Base-by-base conservation (phyloP, 2,888 invertebrate genomes). In the Lasius fuliginosus region DNA sequence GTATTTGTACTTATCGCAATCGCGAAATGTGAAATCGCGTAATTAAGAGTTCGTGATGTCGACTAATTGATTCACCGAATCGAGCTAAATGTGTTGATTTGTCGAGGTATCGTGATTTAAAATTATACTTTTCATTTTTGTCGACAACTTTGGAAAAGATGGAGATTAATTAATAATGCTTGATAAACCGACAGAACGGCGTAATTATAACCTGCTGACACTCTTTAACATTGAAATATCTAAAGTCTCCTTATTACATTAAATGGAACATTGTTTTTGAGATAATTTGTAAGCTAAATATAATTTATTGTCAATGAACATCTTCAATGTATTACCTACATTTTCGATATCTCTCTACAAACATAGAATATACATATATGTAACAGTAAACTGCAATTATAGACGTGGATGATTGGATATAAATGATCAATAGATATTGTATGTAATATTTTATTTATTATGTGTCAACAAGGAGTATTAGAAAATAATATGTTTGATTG, bases 31-130 rank as follows among this genome's bases (percentile, higher is more conserved):
- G 12, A 18, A 79, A 71, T 79, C 36, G 23, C 27, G 36, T 30
- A 73, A 73, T 79, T 73, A 79, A 73, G 79, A 79, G 60, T 46
- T 60, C 46, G 33, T 33, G 11, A 15, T 69, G 71, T 23, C 42
- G 33, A 33, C 36, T 79, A 79, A 79, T 60, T 79, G 36, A 60
- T 46, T 33, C 18, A 60, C n/a, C 8, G 8, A 4, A 27, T n/a
- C n/a, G 53, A 68, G 69, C 30, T 53, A 11, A n/a, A 58, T 27
- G 67, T 76, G 67, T 76, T 53, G 27, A 53, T 53, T 76, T 40
- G 40, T 68, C 65, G 40, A 42, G 23, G n/a, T 15, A 42, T 40
- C 27, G 68, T 15, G 27, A 77, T 79, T 60, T 79, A 79, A 46
- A 79, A 60, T 79, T 11, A 46, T 36, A 33, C 27, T 23, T 27